phyloP scores from a whole-genome alignment of 2,113 vertebrate species.

The Neogale vison region DNA sequence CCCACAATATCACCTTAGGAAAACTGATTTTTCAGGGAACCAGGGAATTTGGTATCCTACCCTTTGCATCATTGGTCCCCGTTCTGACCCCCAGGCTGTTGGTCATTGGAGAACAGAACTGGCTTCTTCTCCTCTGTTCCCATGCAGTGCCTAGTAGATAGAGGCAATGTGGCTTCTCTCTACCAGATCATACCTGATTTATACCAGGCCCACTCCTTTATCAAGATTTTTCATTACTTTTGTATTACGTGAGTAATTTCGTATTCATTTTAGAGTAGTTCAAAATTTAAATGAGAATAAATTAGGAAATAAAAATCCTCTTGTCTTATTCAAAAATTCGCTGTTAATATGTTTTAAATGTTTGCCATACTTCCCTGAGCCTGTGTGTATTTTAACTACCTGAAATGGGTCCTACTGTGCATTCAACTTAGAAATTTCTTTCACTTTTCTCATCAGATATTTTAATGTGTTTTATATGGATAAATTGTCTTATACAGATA shows the following conservation, averaged over 20 bases:
- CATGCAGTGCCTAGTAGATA: fast-evolving
- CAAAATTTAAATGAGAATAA: neutral
- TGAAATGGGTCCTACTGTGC: neutral
- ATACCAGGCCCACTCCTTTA: neutral
- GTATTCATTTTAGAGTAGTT: neutral
- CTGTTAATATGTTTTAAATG: neutral
- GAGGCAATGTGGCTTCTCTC: neutral
- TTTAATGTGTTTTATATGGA: too few species aligned
- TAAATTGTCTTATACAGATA: neutral
- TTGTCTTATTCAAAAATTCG: neutral
- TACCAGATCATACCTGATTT: neutral
- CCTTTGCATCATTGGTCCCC: too few species aligned
- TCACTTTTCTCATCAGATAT: neutral
- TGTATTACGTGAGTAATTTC: neutral
- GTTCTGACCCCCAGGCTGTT: neutral
- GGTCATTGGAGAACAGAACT: neutral
- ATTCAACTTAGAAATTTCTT: neutral
- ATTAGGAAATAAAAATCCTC: neutral
- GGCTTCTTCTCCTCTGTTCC: neutral
- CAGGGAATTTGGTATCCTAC: neutral
- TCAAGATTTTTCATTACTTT: neutral
- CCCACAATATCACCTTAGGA: neutral
- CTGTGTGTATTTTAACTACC: neutral
- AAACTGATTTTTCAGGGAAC: neutral
- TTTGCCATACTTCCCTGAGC: neutral